Base-by-base conservation (phyloP, 2,113 vertebrate genomes). In the Datnioides undecimradiatus region DNA sequence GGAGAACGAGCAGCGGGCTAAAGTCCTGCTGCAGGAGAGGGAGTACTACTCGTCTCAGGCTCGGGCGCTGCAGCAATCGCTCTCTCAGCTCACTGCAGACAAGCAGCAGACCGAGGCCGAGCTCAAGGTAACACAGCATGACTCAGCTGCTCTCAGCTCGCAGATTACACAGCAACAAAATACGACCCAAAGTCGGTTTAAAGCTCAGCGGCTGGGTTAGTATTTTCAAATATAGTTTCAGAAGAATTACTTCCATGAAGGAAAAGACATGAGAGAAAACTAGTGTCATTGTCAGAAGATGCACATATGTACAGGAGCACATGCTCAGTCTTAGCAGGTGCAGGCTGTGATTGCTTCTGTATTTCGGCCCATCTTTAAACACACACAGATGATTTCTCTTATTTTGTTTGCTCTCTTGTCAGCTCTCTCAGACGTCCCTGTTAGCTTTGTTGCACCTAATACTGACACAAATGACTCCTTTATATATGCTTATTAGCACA, bases 41-140 rank as follows among this genome's bases (percentile, higher is more conserved):
- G 97, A 98, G 82, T 98, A 95, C 88, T 99, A 97, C 85, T 98
- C 96, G 0, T 94, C 95, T 45, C 97, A 99, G 92, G 96, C 98
- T 0, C 94, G 85, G 65, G 94, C 95, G 0, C 94, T 99, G 90
- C 97, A 99, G 95, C 95, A 95, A 91, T 99, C 98, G 0, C 95
- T 99, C 41, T 94, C 89, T 1, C 98, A 99, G 92, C 96, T 99
- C 89, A 96, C 95, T 0, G 95, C 93, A 0, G 97, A 99, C 94
- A 99, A 99, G 76, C 95, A 95, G 90, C 96, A 99, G 93, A 95
- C 97, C 0, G 98, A 99, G 90, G 95, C 89, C 17, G 98, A 98
- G 87, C 97, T 99, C 68, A 97, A 98, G 97, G 98, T 99, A 90
- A 85, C 67, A 1, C 16, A 3, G 40, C 46, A 12, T 40, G 58